Percentiles rank a stretch among this genome's conserved stretches.
Evolutionary conservation across 1,140 invertebrate species (phyloP).

Genomic region (Nephotettix cincticeps): DNA sequence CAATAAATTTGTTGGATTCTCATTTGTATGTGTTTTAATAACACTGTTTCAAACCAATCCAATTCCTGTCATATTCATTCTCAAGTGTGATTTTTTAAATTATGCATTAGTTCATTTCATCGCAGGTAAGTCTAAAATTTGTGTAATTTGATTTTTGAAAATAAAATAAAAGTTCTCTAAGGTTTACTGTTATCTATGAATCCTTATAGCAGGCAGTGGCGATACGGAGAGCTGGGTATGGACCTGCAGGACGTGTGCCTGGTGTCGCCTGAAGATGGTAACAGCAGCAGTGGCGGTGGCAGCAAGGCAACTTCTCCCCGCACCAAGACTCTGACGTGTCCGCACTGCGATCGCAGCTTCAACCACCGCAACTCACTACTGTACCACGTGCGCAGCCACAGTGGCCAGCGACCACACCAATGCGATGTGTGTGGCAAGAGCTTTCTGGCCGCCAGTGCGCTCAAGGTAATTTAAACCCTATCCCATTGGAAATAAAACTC

Average conservation of each 20-base stretch:
- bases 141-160: no score
- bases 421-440: constrained; percentile 79
- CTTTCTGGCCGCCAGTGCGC: constrained; percentile 75
- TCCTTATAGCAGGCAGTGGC: constrained; percentile 16
- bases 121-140: no score
- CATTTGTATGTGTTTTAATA: no score
- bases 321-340: constrained; percentile 54
- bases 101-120: no score
- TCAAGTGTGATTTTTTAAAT: no score
- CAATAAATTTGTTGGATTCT: no score
- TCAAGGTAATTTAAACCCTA: constrained; percentile 66
- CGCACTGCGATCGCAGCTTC: constrained; percentile 71
- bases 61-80: no score
- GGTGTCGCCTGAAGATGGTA: neutral
- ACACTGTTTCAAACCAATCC: no score
- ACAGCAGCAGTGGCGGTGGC: neutral
- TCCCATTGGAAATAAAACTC: constrained; percentile 1
- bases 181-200: no score
- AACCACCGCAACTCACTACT: constrained; percentile 79
- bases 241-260: constrained; percentile 26
- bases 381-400: constrained; percentile 80
- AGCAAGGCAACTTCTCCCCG: constrained; percentile 13
- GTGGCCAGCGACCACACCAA: constrained; percentile 71
- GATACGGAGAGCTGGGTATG: constrained; percentile 17
- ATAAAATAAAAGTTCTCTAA: no score